Evolutionary conservation across 2,113 vertebrate genomes (phyloP).

Genomic region (Heterocephalus glaber): DNA sequence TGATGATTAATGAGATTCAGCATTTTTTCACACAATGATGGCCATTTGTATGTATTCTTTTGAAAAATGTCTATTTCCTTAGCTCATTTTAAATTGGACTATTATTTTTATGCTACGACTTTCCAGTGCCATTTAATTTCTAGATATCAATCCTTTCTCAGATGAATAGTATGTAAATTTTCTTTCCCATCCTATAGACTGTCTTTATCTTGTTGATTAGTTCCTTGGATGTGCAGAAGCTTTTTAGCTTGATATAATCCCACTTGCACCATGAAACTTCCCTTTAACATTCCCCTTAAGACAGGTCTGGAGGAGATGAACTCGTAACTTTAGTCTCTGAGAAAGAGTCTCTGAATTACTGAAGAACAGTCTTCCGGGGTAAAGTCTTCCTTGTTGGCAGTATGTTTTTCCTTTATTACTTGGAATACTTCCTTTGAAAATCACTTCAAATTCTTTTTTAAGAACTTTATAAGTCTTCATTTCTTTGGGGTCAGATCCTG

Average conservation of each 20-base stretch:
- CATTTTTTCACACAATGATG: not conserved
- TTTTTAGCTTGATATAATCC: not conserved
- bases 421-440: not conserved
- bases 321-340: not conserved
- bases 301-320: not conserved
- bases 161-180: not conserved
- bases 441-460: not conserved
- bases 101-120: not conserved
- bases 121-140: not conserved
- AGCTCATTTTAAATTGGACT: not conserved
- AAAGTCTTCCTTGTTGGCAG: not conserved
- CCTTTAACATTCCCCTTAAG: not conserved
- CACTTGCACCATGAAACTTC: not conserved
- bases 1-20: not conserved
- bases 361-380: not conserved
- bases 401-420: not conserved
- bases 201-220: not conserved
- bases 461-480: not conserved
- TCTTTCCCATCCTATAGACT: not conserved
- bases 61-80: not conserved
- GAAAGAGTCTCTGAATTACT: not conserved
- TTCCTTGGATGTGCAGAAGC: not conserved
- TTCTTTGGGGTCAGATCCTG: not conserved
- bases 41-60: not conserved
- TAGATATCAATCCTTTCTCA: not conserved